Percentiles rank a stretch among this genome's conserved stretches.
phyloP scores from a whole-genome alignment of 2,888 invertebrate species.

The Leistus spinibarbis region DNA sequence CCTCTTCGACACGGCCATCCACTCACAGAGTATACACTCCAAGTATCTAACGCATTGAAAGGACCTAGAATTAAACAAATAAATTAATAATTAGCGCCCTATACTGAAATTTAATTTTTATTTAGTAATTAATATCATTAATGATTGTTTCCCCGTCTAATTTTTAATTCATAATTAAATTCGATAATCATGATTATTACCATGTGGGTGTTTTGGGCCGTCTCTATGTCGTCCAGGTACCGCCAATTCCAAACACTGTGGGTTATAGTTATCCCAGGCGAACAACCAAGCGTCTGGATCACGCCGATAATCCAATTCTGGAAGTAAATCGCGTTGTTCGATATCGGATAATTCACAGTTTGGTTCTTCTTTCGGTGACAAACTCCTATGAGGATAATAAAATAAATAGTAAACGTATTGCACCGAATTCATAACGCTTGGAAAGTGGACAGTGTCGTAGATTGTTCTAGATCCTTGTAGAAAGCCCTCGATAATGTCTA shows the following conservation, averaged over 20 bases:
- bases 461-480: too few species aligned
- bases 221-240: background rate
- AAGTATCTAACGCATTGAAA: constrained; percentile 55
- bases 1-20: constrained; percentile 79
- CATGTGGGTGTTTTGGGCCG: background rate
- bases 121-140: background rate
- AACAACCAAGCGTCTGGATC: constrained; percentile 75
- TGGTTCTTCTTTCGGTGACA: constrained; percentile 50
- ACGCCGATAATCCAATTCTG: constrained; percentile 73
- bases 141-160: too few species aligned
- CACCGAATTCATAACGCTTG: too few species aligned
- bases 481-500: too few species aligned
- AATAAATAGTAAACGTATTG: too few species aligned
- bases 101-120: constrained; percentile 37
- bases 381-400: constrained; percentile 46
- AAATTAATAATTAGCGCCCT: background rate
- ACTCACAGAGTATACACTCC: constrained; percentile 80
- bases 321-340: constrained; percentile 74
- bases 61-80: constrained; percentile 40
- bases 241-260: constrained; percentile 61
- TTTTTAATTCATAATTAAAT: too few species aligned
- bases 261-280: constrained; percentile 80
- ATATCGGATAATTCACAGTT: constrained; percentile 82
- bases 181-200: background rate
- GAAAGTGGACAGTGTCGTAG: too few species aligned